Base-by-base conservation (phyloP, 2,797 vertebrate genomes). In the Miichthys miiuy region DNA sequence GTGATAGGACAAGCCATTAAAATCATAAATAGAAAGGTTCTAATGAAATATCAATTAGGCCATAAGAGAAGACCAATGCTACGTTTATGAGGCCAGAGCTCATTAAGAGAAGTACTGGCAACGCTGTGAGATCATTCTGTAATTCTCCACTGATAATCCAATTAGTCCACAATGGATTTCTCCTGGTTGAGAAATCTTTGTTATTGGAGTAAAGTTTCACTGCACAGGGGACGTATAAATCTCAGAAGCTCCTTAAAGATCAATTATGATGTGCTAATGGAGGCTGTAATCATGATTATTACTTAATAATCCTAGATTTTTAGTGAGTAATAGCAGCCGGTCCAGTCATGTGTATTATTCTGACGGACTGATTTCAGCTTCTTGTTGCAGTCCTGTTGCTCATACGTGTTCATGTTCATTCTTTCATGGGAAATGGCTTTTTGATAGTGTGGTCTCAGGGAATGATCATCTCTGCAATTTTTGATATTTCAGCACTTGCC, bases 11-110 rank as follows among this genome's bases (percentile, higher is more conserved):
- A 79, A 81, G 89, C 83, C 87, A 80, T 93, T 93, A 90, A 93
- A 90, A 92, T 91, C 92, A 92, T 92, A 90, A 93, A 95, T 92
- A 90, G 91, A 92, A 88, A 92, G 87, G 86, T 93, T 89, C 83
- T 92, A 94, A 94, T 95, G 91, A 95, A 95, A 94, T 92, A 94
- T 94, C 94, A 95, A 94, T 95, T 95, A 95, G 91, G 89, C 86
- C 63, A 18, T 90, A 92, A 90, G 91, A 92, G 83, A 93, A 86
- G 91, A 81, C 86, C 85, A 64, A 72, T 63, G 46, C 86, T 80
- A 69, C 80, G 50, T 94, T 93, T 93, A 93, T 62, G 92, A 90
- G 90, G 81, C 88, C 89, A 85, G 90, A 89, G 91, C 93, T 94
- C 91, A 90, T 95, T 94, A 91, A 89, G 84, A 82, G 46, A 77